A percentile compares a stretch with the other conserved stretches of the same genome.
Evolutionary conservation across 2,888 invertebrate genomes (phyloP).

Genomic region (Calameuta filiformis): DNA sequence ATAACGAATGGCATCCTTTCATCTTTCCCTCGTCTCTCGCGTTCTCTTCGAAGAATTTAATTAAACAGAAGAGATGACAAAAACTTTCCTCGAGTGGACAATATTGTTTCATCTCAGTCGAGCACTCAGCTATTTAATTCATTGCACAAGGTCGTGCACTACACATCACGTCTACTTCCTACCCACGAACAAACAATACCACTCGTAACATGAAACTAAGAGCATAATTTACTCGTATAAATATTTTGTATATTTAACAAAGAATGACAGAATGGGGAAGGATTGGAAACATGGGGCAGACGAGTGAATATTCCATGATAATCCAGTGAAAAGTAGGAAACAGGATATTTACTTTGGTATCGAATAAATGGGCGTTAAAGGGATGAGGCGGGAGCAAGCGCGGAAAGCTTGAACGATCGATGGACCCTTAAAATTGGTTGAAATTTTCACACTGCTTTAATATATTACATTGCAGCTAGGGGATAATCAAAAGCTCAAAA

Average conservation of each 20-base stretch:
- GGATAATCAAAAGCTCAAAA: not conserved
- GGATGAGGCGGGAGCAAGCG: slow-evolving; percentile 30
- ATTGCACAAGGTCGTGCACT: not conserved
- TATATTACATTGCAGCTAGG: not conserved
- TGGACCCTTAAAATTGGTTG: slow-evolving; percentile 45
- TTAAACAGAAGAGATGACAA: not conserved
- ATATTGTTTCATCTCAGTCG: not conserved
- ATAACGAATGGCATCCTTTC: not conserved
- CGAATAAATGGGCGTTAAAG: slow-evolving; percentile 6
- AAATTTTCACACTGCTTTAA: slow-evolving; percentile 28
- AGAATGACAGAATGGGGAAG: not conserved
- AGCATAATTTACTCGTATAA: not conserved
- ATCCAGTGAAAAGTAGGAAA: not conserved
- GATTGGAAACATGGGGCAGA: not conserved
- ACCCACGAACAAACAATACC: not conserved
- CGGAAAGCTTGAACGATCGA: slow-evolving; percentile 48
- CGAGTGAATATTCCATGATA: not conserved
- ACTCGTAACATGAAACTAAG: not conserved
- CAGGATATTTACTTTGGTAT: not conserved
- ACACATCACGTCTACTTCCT: not conserved
- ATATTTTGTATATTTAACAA: not conserved
- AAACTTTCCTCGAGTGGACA: not conserved
- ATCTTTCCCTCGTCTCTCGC: not conserved
- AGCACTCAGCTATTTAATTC: not conserved
- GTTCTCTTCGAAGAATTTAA: not conserved